Base-by-base conservation (phyloP, 2,113 vertebrate genomes). In the Upupa epops region DNA sequence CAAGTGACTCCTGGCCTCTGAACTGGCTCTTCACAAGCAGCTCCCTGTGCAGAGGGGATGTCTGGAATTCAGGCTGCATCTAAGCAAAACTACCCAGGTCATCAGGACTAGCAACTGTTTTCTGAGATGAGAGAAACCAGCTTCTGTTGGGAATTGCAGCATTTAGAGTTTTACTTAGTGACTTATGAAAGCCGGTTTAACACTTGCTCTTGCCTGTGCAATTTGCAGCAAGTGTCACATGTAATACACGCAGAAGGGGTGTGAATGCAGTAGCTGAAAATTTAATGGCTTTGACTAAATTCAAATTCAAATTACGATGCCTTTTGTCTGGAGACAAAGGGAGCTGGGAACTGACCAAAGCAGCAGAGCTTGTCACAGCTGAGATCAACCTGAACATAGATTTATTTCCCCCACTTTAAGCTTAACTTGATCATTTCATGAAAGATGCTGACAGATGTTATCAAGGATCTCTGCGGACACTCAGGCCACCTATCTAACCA, bases 1-100 rank as follows among this genome's bases (percentile, higher is more conserved):
- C 59, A 63, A 64, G 68, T 61, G 65, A 91, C 92, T 92, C 61
- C 54, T 93, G 92, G 86, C 68, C 89, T 70, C 86, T 63, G 77
- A 81, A 79, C 58, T 7, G 14, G 64, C 26, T 31, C 58, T 3
- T 81, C 51, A 34, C 11, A 76, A 85, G 52, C 70, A 70, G 75
- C 34, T 92, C 83, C 63, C 76, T 72, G 59, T 31, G 17, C 22
- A 45, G 4, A 80, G 7, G 51, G 51, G 18, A 5, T 59, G 61
- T 52, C 79, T 26, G 58, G 74, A 90, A 93, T 82, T 84, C 78
- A 51, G 34, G 71, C 29, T 76, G 81, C 51, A 88, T 37, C 68
- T 77, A 93, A 45, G 45, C n/a, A 51, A 85, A 94, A 89, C 55
- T 8, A 69, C 32, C 28, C 19, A 0, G 66, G 31, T 75, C 54